phyloP scores from a whole-genome alignment of 2,888 invertebrate genomes.

The Xylota sylvarum region DNA sequence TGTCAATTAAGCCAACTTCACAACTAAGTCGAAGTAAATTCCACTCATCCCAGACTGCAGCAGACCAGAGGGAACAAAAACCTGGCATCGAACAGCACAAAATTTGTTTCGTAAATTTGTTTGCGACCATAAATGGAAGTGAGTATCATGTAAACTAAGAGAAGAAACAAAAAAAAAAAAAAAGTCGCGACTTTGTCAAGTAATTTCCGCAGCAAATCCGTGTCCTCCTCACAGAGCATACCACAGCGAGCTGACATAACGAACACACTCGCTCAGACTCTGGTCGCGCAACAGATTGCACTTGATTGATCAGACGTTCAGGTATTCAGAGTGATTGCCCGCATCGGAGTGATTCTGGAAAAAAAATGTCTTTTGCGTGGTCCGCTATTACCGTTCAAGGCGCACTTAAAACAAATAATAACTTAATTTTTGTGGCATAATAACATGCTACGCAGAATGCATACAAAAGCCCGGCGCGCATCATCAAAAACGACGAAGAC shows the following conservation, averaged over 20 bases:
- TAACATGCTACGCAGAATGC: constrained; percentile 60
- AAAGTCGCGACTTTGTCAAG: constrained; percentile 53
- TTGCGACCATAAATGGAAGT: constrained; percentile 69
- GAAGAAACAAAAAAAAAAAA: constrained; percentile 12
- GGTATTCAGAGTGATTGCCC: constrained; percentile 40
- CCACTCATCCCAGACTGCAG: constrained; percentile 2
- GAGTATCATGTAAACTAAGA: constrained; percentile 54
- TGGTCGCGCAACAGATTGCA: constrained; percentile 50
- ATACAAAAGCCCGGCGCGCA: constrained; percentile 40
- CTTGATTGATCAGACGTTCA: constrained; percentile 63
- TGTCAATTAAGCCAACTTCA: constrained; percentile 40
- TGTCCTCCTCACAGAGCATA: constrained; percentile 9
- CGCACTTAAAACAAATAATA: constrained; percentile 75
- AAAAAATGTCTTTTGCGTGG: constrained; percentile 48
- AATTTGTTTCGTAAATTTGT: constrained; percentile 74
- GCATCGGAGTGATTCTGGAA: not conserved
- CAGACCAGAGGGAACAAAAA: constrained; percentile 9
- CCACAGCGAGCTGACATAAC: not conserved
- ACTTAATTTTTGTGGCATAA: constrained; percentile 76
- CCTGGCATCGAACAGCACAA: constrained; percentile 57
- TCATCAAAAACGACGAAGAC: constrained; percentile 35
- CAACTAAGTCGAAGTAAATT: constrained; percentile 1
- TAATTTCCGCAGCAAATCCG: constrained; percentile 53
- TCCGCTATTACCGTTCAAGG: constrained; percentile 57
- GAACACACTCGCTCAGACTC: not conserved